Percentiles rank a stretch among this genome's conserved stretches.
phyloP scores from a whole-genome alignment of 1,140 invertebrate species.

The Reticulitermes speratus region DNA sequence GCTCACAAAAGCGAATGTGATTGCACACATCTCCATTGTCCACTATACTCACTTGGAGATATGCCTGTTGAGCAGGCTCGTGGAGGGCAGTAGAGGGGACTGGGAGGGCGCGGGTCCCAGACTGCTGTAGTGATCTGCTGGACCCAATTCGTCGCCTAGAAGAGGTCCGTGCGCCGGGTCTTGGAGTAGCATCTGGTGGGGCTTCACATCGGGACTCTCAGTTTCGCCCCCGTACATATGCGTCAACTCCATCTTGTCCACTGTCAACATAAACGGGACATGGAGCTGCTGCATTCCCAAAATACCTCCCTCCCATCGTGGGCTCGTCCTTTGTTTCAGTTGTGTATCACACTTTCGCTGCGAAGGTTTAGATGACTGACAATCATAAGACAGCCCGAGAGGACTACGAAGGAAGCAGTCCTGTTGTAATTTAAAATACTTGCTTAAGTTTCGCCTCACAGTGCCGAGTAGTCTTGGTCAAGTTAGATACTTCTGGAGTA shows the following conservation, averaged over 20 bases:
- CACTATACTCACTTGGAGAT: constrained; percentile 27
- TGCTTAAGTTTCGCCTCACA: too few species aligned
- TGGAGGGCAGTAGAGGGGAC: constrained; percentile 27
- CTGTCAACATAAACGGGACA: not conserved
- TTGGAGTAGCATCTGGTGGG: constrained; percentile 10
- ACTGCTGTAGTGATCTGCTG: constrained; percentile 20
- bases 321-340: too few species aligned
- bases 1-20: not conserved
- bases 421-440: too few species aligned
- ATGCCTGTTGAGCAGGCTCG: constrained; percentile 28
- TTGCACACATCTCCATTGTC: too few species aligned
- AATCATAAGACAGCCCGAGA: too few species aligned
- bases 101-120: constrained; percentile 21
- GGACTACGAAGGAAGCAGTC: too few species aligned
- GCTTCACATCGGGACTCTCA: not conserved
- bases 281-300: too few species aligned
- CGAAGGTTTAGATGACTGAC: too few species aligned
- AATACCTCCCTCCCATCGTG: too few species aligned
- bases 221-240: not conserved
- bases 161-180: not conserved
- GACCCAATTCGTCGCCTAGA: constrained; percentile 4
- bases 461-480: too few species aligned
- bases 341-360: too few species aligned
- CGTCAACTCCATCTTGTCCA: not conserved
- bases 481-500: too few species aligned